phyloP scores from a whole-genome alignment of 2,113 vertebrate genomes.

The Apus apus region DNA sequence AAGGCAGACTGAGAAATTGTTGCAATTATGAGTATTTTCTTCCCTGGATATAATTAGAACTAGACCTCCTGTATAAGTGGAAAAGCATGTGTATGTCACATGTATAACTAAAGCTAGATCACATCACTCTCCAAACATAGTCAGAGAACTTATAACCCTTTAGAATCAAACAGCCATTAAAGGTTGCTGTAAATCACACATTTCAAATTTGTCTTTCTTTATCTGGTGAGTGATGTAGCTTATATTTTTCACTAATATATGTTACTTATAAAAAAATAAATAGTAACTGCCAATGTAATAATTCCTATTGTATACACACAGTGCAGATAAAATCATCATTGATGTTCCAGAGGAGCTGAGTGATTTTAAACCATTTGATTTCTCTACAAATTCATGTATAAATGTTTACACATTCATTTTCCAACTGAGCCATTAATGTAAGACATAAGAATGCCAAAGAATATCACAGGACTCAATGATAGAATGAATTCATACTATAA shows the following conservation, averaged over 20 bases:
- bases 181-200: not conserved
- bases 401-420: not conserved
- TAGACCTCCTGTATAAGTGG: not conserved
- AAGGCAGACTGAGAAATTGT: not conserved
- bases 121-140: not conserved
- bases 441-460: not conserved
- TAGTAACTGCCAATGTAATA: not conserved
- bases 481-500: not conserved
- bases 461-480: not conserved
- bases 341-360: not conserved
- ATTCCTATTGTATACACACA: not conserved
- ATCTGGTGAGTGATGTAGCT: not conserved
- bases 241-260: not conserved
- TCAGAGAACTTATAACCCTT: not conserved
- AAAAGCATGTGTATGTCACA: not conserved
- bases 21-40: not conserved
- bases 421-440: not conserved
- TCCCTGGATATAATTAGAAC: not conserved
- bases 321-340: not conserved
- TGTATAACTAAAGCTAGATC: not conserved
- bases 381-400: not conserved
- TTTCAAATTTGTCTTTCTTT: not conserved
- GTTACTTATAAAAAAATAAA: not conserved
- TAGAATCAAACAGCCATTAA: not conserved
- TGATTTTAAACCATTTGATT: not conserved